These are phyloP conservation scores for Cyrtonyx montezumae DNA, from an alignment of 2,113 vertebrate genomes.

Conservation along the genomic window DNA sequence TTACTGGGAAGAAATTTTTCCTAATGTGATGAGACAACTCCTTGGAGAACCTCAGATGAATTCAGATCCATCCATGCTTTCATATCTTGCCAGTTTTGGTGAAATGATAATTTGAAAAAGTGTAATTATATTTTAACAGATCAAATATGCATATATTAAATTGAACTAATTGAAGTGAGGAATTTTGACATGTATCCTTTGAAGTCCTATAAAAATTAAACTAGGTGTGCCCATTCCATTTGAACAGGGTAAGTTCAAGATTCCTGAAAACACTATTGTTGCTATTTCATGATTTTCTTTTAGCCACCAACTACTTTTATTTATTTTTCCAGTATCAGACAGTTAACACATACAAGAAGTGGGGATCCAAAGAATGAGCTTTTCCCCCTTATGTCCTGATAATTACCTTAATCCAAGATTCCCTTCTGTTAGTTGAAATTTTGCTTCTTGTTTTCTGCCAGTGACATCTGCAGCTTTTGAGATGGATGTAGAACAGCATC, in stretches of 20 bases:
- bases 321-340: neutral
- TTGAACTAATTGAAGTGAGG: constrained; percentile 45
- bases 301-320: neutral
- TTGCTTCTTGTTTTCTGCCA: neutral
- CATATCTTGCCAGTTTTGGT: constrained; percentile 11
- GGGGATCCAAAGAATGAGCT: neutral
- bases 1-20: too few species aligned
- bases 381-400: neutral
- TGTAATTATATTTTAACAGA: constrained; percentile 16
- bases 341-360: neutral
- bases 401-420: neutral
- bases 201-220: constrained; percentile 26
- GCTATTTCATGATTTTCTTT: neutral
- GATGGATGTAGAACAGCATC: neutral
- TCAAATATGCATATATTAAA: constrained; percentile 11
- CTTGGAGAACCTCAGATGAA: neutral
- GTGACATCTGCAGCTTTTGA: neutral
- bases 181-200: constrained; percentile 51
- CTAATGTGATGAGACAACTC: neutral
- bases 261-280: neutral
- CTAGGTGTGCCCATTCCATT: neutral
- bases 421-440: neutral
- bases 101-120: constrained; percentile 32
- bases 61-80: constrained; percentile 15
- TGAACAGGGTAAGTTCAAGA: neutral